Base-by-base conservation (phyloP, 2,797 vertebrate species). In the Spea hammondii region DNA sequence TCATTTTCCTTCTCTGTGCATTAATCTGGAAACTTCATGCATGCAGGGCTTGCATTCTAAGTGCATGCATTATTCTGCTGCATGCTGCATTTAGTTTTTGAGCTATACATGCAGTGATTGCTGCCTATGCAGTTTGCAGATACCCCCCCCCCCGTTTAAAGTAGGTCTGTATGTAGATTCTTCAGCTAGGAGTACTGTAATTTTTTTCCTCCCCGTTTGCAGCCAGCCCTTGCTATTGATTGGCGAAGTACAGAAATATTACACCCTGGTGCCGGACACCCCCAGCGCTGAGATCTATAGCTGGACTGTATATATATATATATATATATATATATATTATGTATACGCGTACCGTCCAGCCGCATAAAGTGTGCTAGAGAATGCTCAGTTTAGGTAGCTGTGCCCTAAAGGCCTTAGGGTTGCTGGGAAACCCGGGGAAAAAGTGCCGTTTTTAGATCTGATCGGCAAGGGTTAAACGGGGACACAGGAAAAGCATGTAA, bases 101-200 rank as follows among this genome's bases (percentile, higher is more conserved):
- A 32, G 32, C 32, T 32, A 32, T 32, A 32, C 32, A 32, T 32
- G 32, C 32, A 32, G 32, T 32, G 32, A 32, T 32, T 32, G 32
- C 32, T 32, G 32, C 32, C 32, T 32, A 32, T 32, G 32, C 32
- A 32, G 32, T 32, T 32, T 32, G 32, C 32, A 32, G 32, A 32
- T 32, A 3, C 32, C 32, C 32, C 32, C 32, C 32, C 32, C 32
- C 32, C 32, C 32, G 17, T 17, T 32, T 32, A 85, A 87, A 85
- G 85, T 89, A 89, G 88, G 90, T 85, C 89, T 89, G 89, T 89
- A 89, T 91, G 92, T 88, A 91, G 91, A 83, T 92, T 91, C 88
- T 89, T 89, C 86, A 88, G 85, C 86, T 89, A 85, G 88, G 89
- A 88, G 92, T 87, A 86, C 89, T 55, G 5, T 32, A 50, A 44